phyloP scores from a whole-genome alignment of 1,140 invertebrate genomes.

The Procambarus virginalis region DNA sequence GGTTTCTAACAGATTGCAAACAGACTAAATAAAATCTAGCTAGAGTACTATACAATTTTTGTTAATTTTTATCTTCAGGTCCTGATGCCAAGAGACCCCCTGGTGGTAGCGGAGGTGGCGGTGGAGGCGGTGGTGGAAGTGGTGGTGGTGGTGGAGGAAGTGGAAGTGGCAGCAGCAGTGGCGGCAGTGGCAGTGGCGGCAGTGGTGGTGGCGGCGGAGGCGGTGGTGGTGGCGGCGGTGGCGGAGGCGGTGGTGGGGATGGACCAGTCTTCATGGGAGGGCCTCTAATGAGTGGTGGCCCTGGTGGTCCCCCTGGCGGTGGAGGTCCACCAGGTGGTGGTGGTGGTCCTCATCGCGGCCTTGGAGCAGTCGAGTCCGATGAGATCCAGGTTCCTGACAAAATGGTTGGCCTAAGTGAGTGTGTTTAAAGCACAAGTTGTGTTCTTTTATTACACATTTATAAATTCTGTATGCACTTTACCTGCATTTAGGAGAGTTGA shows the following conservation, averaged over 20 bases:
- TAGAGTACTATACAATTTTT: background rate
- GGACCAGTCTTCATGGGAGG: constrained; percentile 39
- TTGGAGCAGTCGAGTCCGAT: constrained; percentile 54
- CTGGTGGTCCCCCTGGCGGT: constrained; percentile 33
- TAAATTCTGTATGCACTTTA: too few relatives aligned
- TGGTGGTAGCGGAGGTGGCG: constrained; percentile 51
- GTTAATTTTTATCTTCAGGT: constrained; percentile 41
- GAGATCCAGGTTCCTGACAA: constrained; percentile 59
- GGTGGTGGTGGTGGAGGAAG: constrained; percentile 25
- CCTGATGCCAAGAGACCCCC: constrained; percentile 63
- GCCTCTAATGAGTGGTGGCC: constrained; percentile 25
- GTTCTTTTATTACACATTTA: too few relatives aligned
- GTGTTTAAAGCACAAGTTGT: too few relatives aligned
- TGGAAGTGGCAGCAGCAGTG: background rate
- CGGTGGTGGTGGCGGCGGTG: constrained; percentile 31
- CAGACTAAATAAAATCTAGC: too few relatives aligned
- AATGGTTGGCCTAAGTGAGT: constrained; percentile 63
- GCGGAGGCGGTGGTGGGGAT: constrained; percentile 39
- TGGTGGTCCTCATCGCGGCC: constrained; percentile 40
- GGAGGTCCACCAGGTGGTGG: background rate
- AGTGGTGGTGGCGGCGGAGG: constrained; percentile 15
- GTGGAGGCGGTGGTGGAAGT: constrained; percentile 16
- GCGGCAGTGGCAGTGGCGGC: background rate
- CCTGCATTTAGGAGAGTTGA: too few relatives aligned
- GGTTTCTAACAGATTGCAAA: too few relatives aligned